These are phyloP conservation scores for Scaptomyza tumidula DNA, from an alignment of 2,888 invertebrate genomes.

Conservation along the genomic window DNA sequence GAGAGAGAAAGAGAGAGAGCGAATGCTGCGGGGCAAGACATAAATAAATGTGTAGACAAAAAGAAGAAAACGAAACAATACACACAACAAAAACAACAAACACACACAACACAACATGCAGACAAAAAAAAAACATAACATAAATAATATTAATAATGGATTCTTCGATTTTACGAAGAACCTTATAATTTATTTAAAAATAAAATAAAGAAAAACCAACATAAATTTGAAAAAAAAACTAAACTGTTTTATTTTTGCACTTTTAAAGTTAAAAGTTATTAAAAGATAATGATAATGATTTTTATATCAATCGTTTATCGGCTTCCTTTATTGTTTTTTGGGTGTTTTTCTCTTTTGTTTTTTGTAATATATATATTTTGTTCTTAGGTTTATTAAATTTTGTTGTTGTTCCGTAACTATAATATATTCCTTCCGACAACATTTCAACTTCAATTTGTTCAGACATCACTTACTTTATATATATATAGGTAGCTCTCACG, in stretches of 20 bases:
- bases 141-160: conserved; percentile 56
- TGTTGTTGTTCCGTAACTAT: conserved; percentile 40
- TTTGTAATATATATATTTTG: conserved; percentile 15
- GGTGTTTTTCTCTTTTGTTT: conserved; percentile 7
- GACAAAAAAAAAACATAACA: conserved; percentile 36
- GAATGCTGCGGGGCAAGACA: conserved; percentile 58
- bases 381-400: conserved; percentile 28
- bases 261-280: too few species aligned
- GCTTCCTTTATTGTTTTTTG: conserved; percentile 30
- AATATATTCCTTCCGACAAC: conserved; percentile 62
- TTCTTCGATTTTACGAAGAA: conserved; percentile 84
- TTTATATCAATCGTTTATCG: background rate
- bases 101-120: conserved; percentile 20
- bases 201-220: conserved; percentile 66
- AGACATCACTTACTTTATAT: conserved; percentile 34
- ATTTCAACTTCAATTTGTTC: conserved; percentile 34
- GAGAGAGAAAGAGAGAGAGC: background rate
- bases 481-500: conserved; percentile 18
- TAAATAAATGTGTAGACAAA: conserved; percentile 18
- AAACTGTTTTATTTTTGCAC: conserved; percentile 20
- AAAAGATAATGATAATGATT: background rate
- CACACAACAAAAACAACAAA: conserved; percentile 7
- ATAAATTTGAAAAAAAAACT: conserved; percentile 41
- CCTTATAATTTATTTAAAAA: conserved; percentile 81
- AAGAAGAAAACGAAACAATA: conserved; percentile 24